Evolutionary conservation across 2,888 invertebrate species (phyloP).

Genomic region (Rugalucina vietnamica): DNA sequence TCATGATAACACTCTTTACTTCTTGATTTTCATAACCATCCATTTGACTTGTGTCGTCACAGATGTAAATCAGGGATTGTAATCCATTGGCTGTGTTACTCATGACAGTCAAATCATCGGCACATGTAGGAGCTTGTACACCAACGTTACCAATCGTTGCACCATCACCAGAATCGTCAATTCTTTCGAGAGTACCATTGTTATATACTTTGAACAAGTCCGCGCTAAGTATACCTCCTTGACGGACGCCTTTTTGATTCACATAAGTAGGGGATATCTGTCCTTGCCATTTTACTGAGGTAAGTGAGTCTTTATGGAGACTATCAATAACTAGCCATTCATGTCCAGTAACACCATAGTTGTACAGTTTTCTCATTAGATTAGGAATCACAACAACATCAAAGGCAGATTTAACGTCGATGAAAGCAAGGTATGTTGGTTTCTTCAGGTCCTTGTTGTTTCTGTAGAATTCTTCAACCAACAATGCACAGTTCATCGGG

Average conservation of each 20-base stretch:
- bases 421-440: too few relatives aligned
- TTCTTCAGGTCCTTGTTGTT: neutral
- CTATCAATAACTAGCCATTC: neutral
- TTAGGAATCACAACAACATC: constrained; percentile 1
- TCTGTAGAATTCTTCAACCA: neutral
- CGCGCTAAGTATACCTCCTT: constrained; percentile 9
- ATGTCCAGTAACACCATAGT: neutral
- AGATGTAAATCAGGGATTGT: neutral
- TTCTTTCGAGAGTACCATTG: too few relatives aligned
- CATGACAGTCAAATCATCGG: too few relatives aligned
- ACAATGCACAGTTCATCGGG: constrained; percentile 3
- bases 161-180: too few relatives aligned
- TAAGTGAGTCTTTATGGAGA: neutral
- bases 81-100: neutral
- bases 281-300: neutral
- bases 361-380: constrained; percentile 8
- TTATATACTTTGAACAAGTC: neutral
- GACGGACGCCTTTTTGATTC: constrained; percentile 21
- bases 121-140: neutral
- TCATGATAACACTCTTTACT: neutral
- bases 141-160: neutral
- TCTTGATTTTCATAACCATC: neutral
- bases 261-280: neutral
- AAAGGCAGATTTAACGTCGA: constrained; percentile 12
- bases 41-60: neutral